Evolutionary conservation across 2,888 invertebrate species (phyloP).

Genomic region (Monopis laevigella): DNA sequence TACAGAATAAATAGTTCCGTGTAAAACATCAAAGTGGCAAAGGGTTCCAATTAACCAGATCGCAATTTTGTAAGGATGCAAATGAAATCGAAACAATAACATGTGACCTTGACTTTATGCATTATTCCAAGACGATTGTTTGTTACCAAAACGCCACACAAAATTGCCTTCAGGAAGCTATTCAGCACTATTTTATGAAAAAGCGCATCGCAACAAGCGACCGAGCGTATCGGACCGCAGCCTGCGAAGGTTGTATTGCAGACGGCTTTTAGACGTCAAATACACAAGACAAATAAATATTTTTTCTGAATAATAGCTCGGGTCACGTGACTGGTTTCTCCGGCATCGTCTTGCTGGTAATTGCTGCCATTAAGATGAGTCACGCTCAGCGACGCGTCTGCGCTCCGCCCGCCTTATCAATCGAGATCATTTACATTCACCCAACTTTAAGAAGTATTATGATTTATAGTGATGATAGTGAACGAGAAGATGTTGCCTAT

Average conservation of each 20-base stretch:
- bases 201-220: neutral
- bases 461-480: neutral
- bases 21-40: too few relatives aligned
- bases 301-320: constrained; percentile 1
- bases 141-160: too few relatives aligned
- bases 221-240: constrained; percentile 4
- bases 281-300: neutral
- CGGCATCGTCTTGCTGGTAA: constrained; percentile 36
- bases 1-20: too few relatives aligned
- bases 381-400: constrained; percentile 55
- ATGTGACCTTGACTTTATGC: too few relatives aligned
- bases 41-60: too few relatives aligned
- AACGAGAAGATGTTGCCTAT: neutral
- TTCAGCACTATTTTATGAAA: neutral
- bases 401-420: constrained; percentile 48
- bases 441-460: constrained; percentile 4
- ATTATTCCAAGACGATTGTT: too few relatives aligned
- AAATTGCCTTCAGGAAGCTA: too few relatives aligned
- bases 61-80: too few relatives aligned
- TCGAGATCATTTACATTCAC: constrained; percentile 30
- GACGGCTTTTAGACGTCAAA: neutral
- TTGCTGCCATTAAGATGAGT: constrained; percentile 62
- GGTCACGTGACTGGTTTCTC: constrained; percentile 38
- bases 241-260: constrained; percentile 7
- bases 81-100: too few relatives aligned